phyloP scores from a whole-genome alignment of 2,797 vertebrate genomes.

The Halcyon badia region DNA sequence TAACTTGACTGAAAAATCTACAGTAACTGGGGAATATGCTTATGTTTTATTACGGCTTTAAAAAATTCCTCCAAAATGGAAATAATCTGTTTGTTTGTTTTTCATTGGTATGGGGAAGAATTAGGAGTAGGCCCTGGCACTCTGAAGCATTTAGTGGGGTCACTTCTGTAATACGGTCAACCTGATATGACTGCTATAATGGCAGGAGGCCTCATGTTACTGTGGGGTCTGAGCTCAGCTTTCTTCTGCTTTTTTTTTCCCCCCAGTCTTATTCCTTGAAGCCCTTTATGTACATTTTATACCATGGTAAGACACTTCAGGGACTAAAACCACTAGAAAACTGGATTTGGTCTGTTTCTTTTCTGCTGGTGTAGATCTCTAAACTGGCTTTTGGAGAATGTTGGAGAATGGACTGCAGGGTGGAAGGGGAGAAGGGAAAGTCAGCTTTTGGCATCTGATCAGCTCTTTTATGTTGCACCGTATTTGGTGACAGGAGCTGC shows the following conservation, averaged over 20 bases:
- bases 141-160: background rate
- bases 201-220: background rate
- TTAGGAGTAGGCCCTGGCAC: background rate
- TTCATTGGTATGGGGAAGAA: background rate
- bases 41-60: background rate
- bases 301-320: background rate
- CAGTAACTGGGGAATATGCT: background rate
- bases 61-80: fast-evolving
- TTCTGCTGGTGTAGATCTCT: background rate
- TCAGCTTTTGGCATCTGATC: background rate
- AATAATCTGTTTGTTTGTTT: background rate
- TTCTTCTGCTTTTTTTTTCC: background rate
- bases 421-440: background rate
- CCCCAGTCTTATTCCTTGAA: background rate
- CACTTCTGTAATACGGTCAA: background rate
- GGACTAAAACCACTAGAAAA: background rate
- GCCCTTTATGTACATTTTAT: background rate
- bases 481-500: background rate
- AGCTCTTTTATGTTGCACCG: background rate
- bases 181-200: background rate
- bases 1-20: background rate
- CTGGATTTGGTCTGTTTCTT: background rate
- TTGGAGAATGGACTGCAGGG: background rate
- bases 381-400: background rate
- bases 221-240: background rate